Evolutionary conservation across 2,113 vertebrate species (phyloP).

Genomic region (Lichenostomus cassidix): DNA sequence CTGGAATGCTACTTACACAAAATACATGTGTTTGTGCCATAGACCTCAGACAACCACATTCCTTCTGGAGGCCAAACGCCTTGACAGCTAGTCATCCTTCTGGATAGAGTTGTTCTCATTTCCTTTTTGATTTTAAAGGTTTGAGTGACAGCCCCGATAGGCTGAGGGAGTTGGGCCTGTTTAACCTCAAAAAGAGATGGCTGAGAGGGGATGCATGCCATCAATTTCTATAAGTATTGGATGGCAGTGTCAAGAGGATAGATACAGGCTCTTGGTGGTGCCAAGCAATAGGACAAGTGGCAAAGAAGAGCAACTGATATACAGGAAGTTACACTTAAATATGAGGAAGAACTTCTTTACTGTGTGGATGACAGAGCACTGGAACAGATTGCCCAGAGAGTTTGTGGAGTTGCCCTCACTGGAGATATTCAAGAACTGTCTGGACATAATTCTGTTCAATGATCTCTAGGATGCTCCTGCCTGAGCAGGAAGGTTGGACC

Average conservation of each 20-base stretch:
- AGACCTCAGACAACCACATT: constrained; percentile 12
- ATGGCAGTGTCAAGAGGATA: not conserved
- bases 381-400: not conserved
- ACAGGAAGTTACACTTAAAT: not conserved
- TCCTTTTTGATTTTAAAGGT: not conserved
- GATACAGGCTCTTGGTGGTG: not conserved
- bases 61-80: constrained; percentile 3
- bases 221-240: not conserved
- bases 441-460: not conserved
- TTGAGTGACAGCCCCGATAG: not conserved
- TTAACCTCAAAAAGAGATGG: not conserved
- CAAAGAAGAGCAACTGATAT: not conserved
- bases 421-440: not conserved
- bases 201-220: not conserved
- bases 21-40: not conserved
- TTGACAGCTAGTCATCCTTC: not conserved
- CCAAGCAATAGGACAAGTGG: not conserved
- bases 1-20: constrained; percentile 59
- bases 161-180: not conserved
- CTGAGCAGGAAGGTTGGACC: not conserved
- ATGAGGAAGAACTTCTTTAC: not conserved
- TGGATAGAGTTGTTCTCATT: not conserved
- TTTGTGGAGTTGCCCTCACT: not conserved
- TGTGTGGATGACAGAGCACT: rapidly evolving
- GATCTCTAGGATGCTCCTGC: not conserved